These are phyloP conservation scores for Atethmia centrago DNA, from an alignment of 2,888 invertebrate genomes.

Conservation along the genomic window DNA sequence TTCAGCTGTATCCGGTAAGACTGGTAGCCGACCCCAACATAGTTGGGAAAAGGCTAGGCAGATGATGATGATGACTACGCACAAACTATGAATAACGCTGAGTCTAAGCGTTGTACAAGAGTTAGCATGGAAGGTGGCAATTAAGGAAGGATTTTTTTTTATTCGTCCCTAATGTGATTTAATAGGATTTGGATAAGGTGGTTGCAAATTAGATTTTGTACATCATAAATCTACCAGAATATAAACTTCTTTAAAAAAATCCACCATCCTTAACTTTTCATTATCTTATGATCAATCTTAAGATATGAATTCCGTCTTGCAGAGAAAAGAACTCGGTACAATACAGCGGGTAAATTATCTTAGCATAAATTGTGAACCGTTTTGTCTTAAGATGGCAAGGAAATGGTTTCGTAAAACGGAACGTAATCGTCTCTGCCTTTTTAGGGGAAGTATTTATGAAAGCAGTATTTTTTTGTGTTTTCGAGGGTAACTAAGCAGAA, in stretches of 20 bases:
- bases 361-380: constrained; percentile 56
- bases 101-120: too few relatives aligned
- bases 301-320: constrained; percentile 23
- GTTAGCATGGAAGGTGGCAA: too few relatives aligned
- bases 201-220: too few relatives aligned
- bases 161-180: too few relatives aligned
- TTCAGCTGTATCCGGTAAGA: too few relatives aligned
- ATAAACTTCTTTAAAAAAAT: background rate
- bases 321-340: constrained; percentile 40
- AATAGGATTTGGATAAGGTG: too few relatives aligned
- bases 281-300: constrained; percentile 48
- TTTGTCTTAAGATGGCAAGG: constrained; percentile 51
- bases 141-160: too few relatives aligned
- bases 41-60: too few relatives aligned
- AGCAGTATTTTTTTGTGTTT: constrained; percentile 32
- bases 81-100: too few relatives aligned
- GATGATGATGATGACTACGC: too few relatives aligned
- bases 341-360: constrained; percentile 54
- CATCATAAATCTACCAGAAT: background rate
- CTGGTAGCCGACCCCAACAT: too few relatives aligned
- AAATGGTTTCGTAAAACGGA: constrained; percentile 53
- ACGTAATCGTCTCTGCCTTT: constrained; percentile 44
- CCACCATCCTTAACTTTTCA: constrained; percentile 9
- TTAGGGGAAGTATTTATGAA: constrained; percentile 38
- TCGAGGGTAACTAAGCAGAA: constrained; percentile 19